Conservation (phyloP, 2,113 vertebrate species). For the Forbesichthys papilliferus region DNA sequence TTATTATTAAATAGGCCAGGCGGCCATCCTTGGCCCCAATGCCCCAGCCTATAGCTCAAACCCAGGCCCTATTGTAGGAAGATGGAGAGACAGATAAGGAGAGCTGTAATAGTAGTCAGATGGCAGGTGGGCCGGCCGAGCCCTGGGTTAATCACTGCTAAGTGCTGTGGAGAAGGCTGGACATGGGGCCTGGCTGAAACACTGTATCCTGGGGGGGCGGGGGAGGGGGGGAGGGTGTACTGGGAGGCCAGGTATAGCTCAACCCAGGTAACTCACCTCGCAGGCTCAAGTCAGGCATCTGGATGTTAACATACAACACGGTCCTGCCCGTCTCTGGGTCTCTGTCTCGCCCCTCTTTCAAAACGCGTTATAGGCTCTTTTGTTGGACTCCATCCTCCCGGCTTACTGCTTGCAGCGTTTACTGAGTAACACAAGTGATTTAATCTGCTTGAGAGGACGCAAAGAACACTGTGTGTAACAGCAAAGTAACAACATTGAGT, state of each 20-base stretch:
- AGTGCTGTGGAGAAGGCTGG: conserved; percentile 78
- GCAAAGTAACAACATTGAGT: conserved; percentile 32
- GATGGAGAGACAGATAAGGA: conserved; percentile 78
- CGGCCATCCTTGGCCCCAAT: conserved; percentile 56
- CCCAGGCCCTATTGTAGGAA: conserved; percentile 72
- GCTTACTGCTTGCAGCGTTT: conserved; percentile 65
- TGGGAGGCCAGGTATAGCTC: conserved; percentile 65
- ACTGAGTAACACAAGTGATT: conserved; percentile 68
- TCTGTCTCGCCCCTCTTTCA: conserved; percentile 38
- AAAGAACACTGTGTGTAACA: conserved; percentile 44
- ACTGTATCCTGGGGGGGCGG: conserved; percentile 69
- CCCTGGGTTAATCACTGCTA: conserved; percentile 82
- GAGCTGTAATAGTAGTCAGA: conserved; percentile 79
- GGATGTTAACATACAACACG: conserved; percentile 46
- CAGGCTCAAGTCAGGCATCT: conserved; percentile 51
- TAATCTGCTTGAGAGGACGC: conserved; percentile 65
- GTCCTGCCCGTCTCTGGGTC: conserved; percentile 35
- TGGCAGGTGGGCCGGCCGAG: conserved; percentile 78
- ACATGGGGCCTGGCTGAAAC: conserved; percentile 66
- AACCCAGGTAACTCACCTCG: conserved; percentile 71
- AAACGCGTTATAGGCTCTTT: conserved; percentile 60
- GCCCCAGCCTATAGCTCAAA: conserved; percentile 60
- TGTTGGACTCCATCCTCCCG: conserved; percentile 53
- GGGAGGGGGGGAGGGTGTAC: conserved; percentile 2
- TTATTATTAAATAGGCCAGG: conserved; percentile 80